A percentile compares a stretch with the other conserved stretches of the same genome.
These are phyloP conservation scores for Dreissena rostriformis DNA, from an alignment of 1,140 invertebrate species.

Conservation along the genomic window DNA sequence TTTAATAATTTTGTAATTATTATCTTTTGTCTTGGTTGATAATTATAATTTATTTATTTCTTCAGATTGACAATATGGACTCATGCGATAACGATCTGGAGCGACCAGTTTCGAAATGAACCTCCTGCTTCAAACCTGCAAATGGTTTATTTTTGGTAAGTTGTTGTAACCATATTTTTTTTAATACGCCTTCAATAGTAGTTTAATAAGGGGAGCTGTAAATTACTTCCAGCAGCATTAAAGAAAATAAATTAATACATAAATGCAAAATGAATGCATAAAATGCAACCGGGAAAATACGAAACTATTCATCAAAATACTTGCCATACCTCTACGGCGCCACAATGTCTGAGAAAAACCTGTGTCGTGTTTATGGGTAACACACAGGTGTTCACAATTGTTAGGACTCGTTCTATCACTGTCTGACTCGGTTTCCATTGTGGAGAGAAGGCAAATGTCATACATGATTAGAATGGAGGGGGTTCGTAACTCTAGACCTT, in stretches of 20 bases:
- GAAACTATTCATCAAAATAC: conserved; percentile 13
- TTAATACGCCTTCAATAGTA: too few relatives aligned
- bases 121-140: background rate
- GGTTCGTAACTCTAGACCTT: conserved; percentile 28
- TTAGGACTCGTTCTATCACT: conserved; percentile 32
- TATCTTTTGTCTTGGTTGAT: background rate
- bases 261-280: too few relatives aligned
- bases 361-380: conserved; percentile 41
- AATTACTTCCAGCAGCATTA: too few relatives aligned
- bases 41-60: background rate
- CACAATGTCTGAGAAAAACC: conserved; percentile 38
- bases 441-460: conserved; percentile 20
- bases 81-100: conserved; percentile 19
- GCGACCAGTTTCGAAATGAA: conserved; percentile 46
- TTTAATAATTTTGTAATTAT: too few relatives aligned
- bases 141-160: conserved; percentile 45
- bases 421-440: conserved; percentile 11
- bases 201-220: too few relatives aligned
- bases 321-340: conserved; percentile 38
- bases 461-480: conserved; percentile 26
- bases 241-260: too few relatives aligned
- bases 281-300: too few relatives aligned
- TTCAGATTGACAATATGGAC: conserved; percentile 40
- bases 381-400: conserved; percentile 47
- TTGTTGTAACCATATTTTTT: background rate